phyloP scores from a whole-genome alignment of 2,888 invertebrate species.

The Dicroscelio sp. region DNA sequence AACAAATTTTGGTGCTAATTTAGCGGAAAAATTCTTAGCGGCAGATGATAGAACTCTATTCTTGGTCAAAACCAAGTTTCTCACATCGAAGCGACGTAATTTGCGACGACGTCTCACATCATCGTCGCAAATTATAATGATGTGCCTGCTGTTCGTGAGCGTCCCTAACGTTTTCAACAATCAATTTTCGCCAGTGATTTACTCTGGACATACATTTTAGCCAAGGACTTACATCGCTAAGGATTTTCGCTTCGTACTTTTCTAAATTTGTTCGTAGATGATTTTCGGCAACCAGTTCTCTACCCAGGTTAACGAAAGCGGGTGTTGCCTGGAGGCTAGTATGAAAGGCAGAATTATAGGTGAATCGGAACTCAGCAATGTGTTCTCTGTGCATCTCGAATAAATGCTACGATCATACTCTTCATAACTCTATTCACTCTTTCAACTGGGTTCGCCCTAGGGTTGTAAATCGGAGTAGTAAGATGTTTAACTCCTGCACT shows the following conservation, averaged over 20 bases:
- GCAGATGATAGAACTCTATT: neutral
- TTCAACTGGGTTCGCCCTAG: too few species aligned
- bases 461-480: too few species aligned
- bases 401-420: too few species aligned
- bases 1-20: neutral
- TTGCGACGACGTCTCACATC: too few species aligned
- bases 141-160: too few species aligned
- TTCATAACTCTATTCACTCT: too few species aligned
- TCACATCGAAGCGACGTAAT: neutral
- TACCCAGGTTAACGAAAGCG: neutral
- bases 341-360: neutral
- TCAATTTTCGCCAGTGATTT: neutral
- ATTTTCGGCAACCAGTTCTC: neutral
- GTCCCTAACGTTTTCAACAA: too few species aligned
- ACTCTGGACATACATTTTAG: neutral
- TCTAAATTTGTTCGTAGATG: neutral
- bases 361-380: too few species aligned
- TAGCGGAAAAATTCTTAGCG: neutral
- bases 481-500: too few species aligned
- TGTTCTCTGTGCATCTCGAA: too few species aligned
- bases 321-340: neutral
- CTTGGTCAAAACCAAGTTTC: neutral
- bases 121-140: neutral
- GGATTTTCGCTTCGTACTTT: neutral
- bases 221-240: neutral